Conservation (phyloP, 2,113 vertebrate species). For the Caracal caracal region DNA sequence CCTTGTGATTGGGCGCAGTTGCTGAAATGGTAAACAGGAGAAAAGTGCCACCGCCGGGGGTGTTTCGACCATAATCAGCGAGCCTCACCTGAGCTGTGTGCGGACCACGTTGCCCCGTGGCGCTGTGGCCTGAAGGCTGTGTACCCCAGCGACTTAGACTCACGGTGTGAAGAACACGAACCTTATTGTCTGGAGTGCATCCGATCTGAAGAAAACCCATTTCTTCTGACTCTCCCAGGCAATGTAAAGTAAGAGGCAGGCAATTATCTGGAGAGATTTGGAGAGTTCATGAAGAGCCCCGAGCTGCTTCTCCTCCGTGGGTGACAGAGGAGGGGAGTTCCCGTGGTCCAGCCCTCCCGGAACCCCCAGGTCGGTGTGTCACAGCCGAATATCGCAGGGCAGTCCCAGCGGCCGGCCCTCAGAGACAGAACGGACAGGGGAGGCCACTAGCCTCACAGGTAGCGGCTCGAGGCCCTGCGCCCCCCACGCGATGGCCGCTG, state of each 20-base stretch:
- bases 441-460: neutral
- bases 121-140: neutral
- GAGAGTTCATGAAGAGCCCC: neutral
- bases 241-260: neutral
- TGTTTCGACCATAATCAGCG: neutral
- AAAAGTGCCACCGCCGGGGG: neutral
- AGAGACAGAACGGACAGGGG: neutral
- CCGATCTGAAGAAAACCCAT: neutral
- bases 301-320: neutral
- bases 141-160: neutral
- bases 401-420: neutral
- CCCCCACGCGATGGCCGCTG: accelerated
- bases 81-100: neutral
- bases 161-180: neutral
- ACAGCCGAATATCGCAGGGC: neutral
- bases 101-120: neutral
- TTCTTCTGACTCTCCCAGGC: neutral
- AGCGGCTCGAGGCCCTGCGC: neutral
- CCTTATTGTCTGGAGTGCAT: neutral
- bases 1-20: conserved; percentile 24
- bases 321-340: neutral
- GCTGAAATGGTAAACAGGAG: conserved; percentile 53
- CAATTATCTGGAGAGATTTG: conserved; percentile 9
- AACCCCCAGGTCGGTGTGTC: neutral
- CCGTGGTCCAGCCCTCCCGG: neutral